Conservation (phyloP, 1,140 invertebrate genomes). For the Penaeus indicus region DNA sequence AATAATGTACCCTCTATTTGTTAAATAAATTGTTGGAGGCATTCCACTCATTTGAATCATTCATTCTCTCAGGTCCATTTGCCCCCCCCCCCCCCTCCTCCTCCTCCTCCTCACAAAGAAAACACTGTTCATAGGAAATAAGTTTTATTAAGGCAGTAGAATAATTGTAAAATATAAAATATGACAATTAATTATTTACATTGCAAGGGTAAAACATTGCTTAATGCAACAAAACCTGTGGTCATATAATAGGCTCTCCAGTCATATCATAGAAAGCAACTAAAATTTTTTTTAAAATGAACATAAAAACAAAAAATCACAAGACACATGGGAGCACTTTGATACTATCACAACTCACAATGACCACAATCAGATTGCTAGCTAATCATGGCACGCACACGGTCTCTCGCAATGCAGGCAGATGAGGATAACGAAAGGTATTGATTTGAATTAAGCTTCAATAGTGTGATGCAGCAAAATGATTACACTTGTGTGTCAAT, state of each 20-base stretch:
- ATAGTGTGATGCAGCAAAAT: not conserved
- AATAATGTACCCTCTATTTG: too few relatives aligned
- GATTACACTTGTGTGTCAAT: conserved; percentile 2
- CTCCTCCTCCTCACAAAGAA: not conserved
- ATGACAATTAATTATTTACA: conserved; percentile 64
- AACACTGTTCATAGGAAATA: conserved; percentile 55
- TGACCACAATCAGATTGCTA: conserved; percentile 57
- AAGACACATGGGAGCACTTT: conserved; percentile 45
- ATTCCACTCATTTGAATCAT: not conserved
- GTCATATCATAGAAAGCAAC: conserved; percentile 37
- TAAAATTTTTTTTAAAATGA: not conserved
- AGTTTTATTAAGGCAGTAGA: conserved; percentile 66
- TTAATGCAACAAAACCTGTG: conserved; percentile 50
- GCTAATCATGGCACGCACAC: conserved; percentile 61
- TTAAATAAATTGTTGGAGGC: too few relatives aligned
- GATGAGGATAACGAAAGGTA: conserved; percentile 10
- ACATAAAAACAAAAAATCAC: conserved; percentile 16
- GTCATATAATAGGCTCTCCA: conserved; percentile 51
- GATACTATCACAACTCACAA: conserved; percentile 61
- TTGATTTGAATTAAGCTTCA: not conserved
- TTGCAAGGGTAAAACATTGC: conserved; percentile 61
- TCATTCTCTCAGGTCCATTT: not conserved
- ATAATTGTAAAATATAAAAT: conserved; percentile 66
- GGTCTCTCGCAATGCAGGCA: conserved; percentile 45
- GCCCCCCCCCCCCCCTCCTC: not conserved